Evolutionary conservation across 2,888 invertebrate genomes (phyloP), one percentile per base, ranked within the genome.

Genomic region (Orthosia incerta): DNA sequence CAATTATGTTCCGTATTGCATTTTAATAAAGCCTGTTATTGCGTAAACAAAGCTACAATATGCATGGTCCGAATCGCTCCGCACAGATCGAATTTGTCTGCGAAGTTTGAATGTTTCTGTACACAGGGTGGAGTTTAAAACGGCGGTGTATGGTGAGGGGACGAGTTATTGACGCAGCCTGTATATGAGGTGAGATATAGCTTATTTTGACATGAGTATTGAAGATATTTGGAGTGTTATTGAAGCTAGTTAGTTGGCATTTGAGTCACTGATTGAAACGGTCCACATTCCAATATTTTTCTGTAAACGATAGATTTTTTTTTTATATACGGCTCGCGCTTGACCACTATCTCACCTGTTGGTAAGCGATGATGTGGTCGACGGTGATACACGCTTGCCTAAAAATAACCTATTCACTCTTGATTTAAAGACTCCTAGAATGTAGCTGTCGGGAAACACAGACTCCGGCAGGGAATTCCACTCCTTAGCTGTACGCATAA

Each of bases 101-200:
- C 95, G 93, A 96, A 96, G 96, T 96, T 96, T 95, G 94, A 94
- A 95, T 94, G 95, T 93, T 94, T 93, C 93, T 91, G 90, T 93
- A 91, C 87, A 91, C 88, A 88, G 87, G 88, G 85, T 86, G 87
- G 90, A 92, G 92, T 93, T 92, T 90, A 90, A 90, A 92, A 91
- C 89, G 90, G 87, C 89, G 86, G 89, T 91, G 84, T 90, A 89
- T 88, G 87, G 85, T 84, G 87, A 86, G 89, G 89, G 84, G 82
- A 80, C 81, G 83, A 92, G 89, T 89, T 92, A 90, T 91, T 89
- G 87, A 89, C 83, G 76, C 80, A 86, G 71, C 80, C 80, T 86
- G 76, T 86, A 82, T 80, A 71, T 73, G 72, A 62, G 59, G 68
- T 61, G 65, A 76, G 53, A 69, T 75, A 66, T 70, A 74, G 45